A percentile compares a stretch with the other conserved stretches of the same genome.
Conservation (phyloP, 2,888 invertebrate species). For the Apamea sordens region DNA sequence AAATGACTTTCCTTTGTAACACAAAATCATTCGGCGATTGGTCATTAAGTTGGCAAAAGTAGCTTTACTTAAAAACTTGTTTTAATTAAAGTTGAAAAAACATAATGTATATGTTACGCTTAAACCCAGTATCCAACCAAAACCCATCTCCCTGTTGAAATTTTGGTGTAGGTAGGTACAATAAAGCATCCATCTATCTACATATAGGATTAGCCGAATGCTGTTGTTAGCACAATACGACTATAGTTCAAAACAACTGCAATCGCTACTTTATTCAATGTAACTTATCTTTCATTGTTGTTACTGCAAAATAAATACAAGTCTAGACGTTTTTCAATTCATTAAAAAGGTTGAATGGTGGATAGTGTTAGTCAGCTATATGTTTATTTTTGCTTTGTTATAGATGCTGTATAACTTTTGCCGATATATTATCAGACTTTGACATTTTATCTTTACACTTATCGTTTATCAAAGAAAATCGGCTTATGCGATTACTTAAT, state of each 20-base stretch:
- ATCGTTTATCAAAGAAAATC: conserved; percentile 45
- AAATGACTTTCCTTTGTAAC: background rate
- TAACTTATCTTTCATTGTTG: conserved; percentile 15
- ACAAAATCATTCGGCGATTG: background rate
- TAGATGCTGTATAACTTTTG: background rate
- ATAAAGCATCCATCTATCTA: background rate
- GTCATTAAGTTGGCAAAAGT: background rate
- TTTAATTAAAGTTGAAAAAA: background rate
- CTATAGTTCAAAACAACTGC: background rate
- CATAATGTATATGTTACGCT: background rate
- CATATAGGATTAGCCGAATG: background rate
- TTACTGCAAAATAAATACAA: conserved; percentile 3
- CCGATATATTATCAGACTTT: conserved; percentile 10
- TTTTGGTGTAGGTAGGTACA: background rate
- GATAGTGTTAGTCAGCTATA: background rate
- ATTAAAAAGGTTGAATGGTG: conserved; percentile 21
- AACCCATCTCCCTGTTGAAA: background rate
- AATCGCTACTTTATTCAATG: conserved; percentile 9
- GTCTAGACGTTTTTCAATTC: background rate
- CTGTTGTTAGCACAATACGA: background rate
- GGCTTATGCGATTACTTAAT: conserved; percentile 55
- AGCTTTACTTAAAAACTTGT: background rate
- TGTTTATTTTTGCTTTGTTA: background rate
- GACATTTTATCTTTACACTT: conserved; percentile 14
- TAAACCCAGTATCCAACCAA: too few species aligned